A percentile compares a stretch with the other conserved stretches of the same genome.
These are phyloP conservation scores for Calameuta filiformis DNA, from an alignment of 2,888 invertebrate genomes.

Conservation along the genomic window DNA sequence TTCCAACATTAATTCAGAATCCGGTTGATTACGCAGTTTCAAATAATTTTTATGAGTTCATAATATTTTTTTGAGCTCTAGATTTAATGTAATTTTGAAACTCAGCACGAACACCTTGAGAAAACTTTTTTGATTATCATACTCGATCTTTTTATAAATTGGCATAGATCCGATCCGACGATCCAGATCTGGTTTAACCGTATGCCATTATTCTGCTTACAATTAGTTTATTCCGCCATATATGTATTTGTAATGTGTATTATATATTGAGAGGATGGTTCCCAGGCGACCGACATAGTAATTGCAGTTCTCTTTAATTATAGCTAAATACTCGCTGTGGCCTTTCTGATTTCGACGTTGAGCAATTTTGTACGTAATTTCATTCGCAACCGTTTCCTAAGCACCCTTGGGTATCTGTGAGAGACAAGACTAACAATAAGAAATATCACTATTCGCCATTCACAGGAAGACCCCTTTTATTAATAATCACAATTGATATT, in stretches of 20 bases:
- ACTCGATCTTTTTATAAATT: not conserved
- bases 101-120: no score
- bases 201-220: constrained; percentile 31
- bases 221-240: constrained; percentile 24
- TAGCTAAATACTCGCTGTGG: constrained; percentile 29
- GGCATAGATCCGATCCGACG: not conserved
- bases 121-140: no score
- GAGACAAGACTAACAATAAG: no score
- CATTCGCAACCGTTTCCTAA: not conserved
- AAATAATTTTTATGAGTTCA: no score
- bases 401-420: not conserved
- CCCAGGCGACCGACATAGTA: constrained; percentile 28
- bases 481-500: no score
- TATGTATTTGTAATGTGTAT: constrained; percentile 18
- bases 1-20: no score
- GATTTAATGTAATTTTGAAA: not conserved
- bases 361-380: not conserved
- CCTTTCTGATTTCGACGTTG: not conserved
- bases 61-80: not conserved
- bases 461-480: no score
- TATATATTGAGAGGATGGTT: constrained; percentile 32
- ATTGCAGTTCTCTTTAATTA: constrained; percentile 38
- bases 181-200: not conserved
- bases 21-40: no score
- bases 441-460: no score